Evolutionary conservation across 2,113 vertebrate genomes (phyloP).

Genomic region (Zosterops japonicus): DNA sequence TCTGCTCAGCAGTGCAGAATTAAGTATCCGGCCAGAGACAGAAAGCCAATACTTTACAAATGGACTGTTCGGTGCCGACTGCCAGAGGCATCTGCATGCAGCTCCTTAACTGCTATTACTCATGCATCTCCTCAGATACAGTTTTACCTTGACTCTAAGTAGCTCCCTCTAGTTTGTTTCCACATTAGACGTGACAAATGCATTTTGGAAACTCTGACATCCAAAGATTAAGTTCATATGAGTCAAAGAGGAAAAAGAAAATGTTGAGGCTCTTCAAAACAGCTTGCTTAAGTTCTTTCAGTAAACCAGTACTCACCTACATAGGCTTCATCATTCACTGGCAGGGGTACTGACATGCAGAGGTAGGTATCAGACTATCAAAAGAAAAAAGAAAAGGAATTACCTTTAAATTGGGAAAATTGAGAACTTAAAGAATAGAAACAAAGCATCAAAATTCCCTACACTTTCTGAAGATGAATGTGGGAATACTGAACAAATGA

Average conservation of each 20-base stretch:
- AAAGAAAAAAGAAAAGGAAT: constrained; percentile 37
- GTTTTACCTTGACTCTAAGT: constrained; percentile 52
- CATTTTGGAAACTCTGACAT: constrained; percentile 42
- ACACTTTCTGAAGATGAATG: neutral
- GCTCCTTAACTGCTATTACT: constrained; percentile 39
- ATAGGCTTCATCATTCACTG: constrained; percentile 82
- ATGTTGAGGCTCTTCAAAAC: constrained; percentile 20
- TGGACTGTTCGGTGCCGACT: neutral
- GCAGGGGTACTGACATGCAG: constrained; percentile 86
- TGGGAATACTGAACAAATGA: neutral
- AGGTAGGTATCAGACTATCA: constrained; percentile 93
- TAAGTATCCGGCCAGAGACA: constrained; percentile 59
- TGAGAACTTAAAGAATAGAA: neutral
- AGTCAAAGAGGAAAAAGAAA: constrained; percentile 16
- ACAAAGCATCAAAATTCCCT: neutral
- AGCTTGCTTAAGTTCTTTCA: neutral
- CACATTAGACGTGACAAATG: constrained; percentile 58
- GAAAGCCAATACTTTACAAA: constrained; percentile 73
- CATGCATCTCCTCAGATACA: constrained; percentile 47
- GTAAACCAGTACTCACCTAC: constrained; percentile 83
- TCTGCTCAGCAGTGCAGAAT: constrained; percentile 50
- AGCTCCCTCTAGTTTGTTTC: constrained; percentile 41
- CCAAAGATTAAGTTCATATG: constrained; percentile 33
- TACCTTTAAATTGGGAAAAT: neutral
- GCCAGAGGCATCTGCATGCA: constrained; percentile 50